Conservation (phyloP, 2,113 vertebrate genomes). For the Elanus axillaris region DNA sequence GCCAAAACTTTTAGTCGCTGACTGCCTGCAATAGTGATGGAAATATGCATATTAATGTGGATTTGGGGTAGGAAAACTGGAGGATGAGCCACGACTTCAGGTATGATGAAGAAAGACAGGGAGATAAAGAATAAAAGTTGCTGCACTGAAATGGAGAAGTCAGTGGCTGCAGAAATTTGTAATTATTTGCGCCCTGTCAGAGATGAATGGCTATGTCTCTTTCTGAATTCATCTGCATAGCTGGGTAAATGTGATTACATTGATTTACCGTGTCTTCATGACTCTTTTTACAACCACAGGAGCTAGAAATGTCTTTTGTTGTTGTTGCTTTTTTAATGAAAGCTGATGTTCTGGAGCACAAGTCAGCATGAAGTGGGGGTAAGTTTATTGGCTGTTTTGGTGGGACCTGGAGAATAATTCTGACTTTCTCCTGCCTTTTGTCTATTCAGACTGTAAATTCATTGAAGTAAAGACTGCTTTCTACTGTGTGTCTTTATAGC, state of each 20-base stretch:
- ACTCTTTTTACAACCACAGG: constrained; percentile 37
- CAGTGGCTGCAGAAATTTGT: neutral
- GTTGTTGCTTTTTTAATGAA: constrained; percentile 48
- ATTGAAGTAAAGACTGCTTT: constrained; percentile 26
- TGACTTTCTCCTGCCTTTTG: constrained; percentile 60
- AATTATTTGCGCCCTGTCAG: neutral
- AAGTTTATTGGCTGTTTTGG: constrained; percentile 59
- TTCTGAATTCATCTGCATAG: constrained; percentile 12
- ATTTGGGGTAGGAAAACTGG: neutral
- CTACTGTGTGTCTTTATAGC: constrained; percentile 32
- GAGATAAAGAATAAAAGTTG: accelerated
- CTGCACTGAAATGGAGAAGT: neutral
- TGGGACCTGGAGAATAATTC: constrained; percentile 56
- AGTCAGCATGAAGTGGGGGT: constrained; percentile 45
- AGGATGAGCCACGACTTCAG: neutral
- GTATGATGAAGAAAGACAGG: neutral
- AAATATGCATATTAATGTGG: neutral
- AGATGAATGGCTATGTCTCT: neutral
- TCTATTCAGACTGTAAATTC: constrained; percentile 54
- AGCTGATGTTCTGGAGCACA: constrained; percentile 33
- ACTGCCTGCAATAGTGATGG: neutral
- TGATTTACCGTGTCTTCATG: constrained; percentile 30
- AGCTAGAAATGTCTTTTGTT: constrained; percentile 48
- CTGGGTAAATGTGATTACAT: constrained; percentile 3
- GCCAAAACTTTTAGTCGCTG: neutral